Evolutionary conservation across 2,888 invertebrate genomes (phyloP).

Genomic region (Himalopsyche japonica): DNA sequence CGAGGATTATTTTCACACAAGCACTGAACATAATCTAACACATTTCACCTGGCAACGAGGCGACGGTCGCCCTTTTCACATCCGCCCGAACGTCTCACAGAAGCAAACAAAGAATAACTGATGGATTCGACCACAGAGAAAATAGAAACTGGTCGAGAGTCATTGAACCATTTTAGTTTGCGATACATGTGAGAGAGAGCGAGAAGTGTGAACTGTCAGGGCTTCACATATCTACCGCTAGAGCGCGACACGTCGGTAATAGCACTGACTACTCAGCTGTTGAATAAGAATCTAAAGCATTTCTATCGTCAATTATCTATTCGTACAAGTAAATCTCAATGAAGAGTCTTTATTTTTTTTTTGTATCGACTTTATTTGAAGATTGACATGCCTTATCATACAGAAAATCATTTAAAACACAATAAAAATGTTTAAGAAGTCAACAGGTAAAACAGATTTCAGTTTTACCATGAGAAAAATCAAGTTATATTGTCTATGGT

Average conservation of each 20-base stretch:
- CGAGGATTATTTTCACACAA: background rate
- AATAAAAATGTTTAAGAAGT: background rate
- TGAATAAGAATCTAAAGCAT: slow-evolving; percentile 8
- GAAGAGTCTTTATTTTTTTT: background rate
- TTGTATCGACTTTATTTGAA: background rate
- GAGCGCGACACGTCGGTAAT: slow-evolving; percentile 2
- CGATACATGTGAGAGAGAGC: slow-evolving; percentile 52
- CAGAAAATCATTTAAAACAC: background rate
- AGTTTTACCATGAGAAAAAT: background rate
- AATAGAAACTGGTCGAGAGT: slow-evolving; percentile 62
- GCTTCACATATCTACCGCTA: slow-evolving; percentile 14
- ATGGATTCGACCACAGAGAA: slow-evolving; percentile 57
- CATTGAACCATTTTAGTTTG: slow-evolving; percentile 60
- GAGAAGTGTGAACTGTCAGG: slow-evolving; percentile 45
- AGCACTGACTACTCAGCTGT: slow-evolving; percentile 26
- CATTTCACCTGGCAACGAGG: slow-evolving; percentile 12
- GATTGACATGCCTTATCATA: background rate
- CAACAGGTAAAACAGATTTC: background rate
- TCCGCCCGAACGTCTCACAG: slow-evolving; percentile 55
- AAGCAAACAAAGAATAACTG: slow-evolving; percentile 61
- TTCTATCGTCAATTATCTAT: background rate
- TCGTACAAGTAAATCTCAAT: background rate
- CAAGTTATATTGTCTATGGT: too few species aligned
- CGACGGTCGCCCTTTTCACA: slow-evolving; percentile 52
- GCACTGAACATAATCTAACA: background rate